These are phyloP conservation scores for Nephotettix cincticeps DNA, from an alignment of 1,140 invertebrate species.

Conservation along the genomic window DNA sequence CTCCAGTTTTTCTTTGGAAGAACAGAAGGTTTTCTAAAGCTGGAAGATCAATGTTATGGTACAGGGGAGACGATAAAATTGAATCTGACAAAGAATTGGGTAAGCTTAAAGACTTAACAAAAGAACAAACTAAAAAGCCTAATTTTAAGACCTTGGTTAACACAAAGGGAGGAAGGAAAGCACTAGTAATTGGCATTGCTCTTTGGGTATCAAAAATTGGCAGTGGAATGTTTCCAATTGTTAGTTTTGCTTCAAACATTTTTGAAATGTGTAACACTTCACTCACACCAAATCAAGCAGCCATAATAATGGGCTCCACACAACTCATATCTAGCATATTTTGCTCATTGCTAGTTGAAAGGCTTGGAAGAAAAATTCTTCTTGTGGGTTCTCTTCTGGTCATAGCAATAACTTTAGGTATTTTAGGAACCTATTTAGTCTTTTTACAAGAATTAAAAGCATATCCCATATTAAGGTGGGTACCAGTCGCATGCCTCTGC, in stretches of 20 bases:
- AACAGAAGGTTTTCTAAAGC: conserved; percentile 52
- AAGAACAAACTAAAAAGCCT: conserved; percentile 35
- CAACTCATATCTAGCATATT: conserved; percentile 51
- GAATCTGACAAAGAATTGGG: conserved; percentile 35
- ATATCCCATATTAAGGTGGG: conserved; percentile 37
- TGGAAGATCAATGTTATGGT: conserved; percentile 53
- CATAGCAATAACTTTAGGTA: conserved; percentile 49
- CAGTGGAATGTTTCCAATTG: conserved; percentile 80
- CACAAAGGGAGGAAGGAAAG: conserved; percentile 59
- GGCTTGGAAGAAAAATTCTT: conserved; percentile 55
- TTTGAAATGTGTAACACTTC: conserved; percentile 70
- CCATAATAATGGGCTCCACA: conserved; percentile 73
- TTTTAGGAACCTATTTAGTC: conserved; percentile 18
- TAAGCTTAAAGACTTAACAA: conserved; percentile 13
- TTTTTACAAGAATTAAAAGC: conserved; percentile 43
- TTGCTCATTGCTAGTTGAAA: conserved; percentile 58
- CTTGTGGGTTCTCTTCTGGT: conserved; percentile 53
- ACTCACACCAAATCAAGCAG: conserved; percentile 62
- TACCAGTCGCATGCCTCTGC: conserved; percentile 26
- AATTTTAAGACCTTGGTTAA: conserved; percentile 58
- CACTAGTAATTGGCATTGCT: conserved; percentile 70
- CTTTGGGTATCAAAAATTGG: conserved; percentile 84
- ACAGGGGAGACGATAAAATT: conserved; percentile 61
- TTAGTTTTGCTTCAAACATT: conserved; percentile 80
- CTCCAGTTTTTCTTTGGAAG: conserved; percentile 70